Evolutionary conservation across 2,797 vertebrate genomes (phyloP), one percentile per base, ranked within the genome.

Genomic region (Dryobates pubescens): DNA sequence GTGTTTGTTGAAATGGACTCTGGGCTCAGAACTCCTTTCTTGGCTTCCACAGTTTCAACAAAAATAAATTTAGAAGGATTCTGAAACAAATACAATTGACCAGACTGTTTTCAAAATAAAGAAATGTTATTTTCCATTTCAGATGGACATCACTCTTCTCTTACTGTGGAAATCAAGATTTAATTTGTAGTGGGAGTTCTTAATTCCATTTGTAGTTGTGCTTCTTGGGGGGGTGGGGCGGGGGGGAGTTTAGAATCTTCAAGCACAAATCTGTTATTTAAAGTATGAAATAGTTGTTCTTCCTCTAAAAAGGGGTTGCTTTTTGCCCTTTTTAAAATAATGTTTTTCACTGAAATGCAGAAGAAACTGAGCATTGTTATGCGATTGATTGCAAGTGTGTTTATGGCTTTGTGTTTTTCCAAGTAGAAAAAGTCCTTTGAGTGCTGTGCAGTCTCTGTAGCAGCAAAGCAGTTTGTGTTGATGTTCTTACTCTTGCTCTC

Each of bases 171-270:
- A 65, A 74, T 74, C 9, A 58, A n/a, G 5, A 14, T 73, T 82
- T 72, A 29, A 47, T 76, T 91, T 89, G 30, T 90, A 12, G 26
- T 59, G n/a, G 11, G 34, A 82, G 7, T 78, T 89, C 57, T 22
- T 68, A 53, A 41, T 62, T 61, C 4, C 1, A 2, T 32, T 73
- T 49, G 7, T 62, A 58, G 10, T 29, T 49, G 10, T 59, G 24
- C 73, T 93, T 32, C 8, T n/a, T 17, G 53, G 26, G n/a, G 16
- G 3, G 36, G 36, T n/a, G 36, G 38, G 36, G 36, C n/a, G 36
- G 38, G 6, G 1, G n/a, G 32, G 54, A 20, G 13, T 49, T 70
- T 51, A 41, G 61, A 71, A 43, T 68, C n/a, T 67, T 82, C 17
- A 75, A 77, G 36, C 18, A 43, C 13, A 36, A n/a, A 38, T 74